phyloP scores from a whole-genome alignment of 2,797 vertebrate genomes.

The Strix occidentalis region DNA sequence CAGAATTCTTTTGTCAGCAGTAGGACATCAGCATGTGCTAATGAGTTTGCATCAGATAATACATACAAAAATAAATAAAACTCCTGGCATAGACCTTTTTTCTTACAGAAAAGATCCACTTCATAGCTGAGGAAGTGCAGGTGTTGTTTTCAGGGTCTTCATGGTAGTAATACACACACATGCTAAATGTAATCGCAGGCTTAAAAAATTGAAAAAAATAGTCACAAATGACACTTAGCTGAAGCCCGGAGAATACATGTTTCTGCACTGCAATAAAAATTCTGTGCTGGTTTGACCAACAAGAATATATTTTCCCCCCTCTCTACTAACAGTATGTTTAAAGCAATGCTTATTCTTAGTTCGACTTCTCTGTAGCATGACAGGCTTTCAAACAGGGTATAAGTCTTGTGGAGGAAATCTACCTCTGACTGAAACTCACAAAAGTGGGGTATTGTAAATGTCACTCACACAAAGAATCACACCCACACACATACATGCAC shows the following conservation, averaged over 20 bases:
- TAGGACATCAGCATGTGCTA: background rate
- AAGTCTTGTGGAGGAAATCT: background rate
- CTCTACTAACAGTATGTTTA: background rate
- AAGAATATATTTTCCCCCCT: background rate
- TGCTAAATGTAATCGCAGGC: background rate
- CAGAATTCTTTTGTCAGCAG: background rate
- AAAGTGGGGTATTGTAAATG: accelerated
- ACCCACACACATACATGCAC: accelerated
- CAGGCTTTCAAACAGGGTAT: background rate
- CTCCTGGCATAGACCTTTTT: background rate
- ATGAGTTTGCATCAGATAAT: background rate
- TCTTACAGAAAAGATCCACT: background rate
- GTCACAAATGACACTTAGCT: background rate
- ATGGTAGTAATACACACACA: background rate
- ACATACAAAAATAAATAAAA: background rate
- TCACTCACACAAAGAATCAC: accelerated
- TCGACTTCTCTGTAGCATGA: background rate
- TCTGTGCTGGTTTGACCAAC: background rate
- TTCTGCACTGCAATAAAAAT: background rate
- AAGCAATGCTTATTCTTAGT: background rate
- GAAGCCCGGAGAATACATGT: background rate
- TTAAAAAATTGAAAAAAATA: background rate
- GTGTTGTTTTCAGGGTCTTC: background rate
- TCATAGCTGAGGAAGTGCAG: background rate
- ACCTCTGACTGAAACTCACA: background rate